A percentile compares a stretch with the other conserved stretches of the same genome.
phyloP scores from a whole-genome alignment of 2,113 vertebrate genomes.

The Zosterops pallidus region DNA sequence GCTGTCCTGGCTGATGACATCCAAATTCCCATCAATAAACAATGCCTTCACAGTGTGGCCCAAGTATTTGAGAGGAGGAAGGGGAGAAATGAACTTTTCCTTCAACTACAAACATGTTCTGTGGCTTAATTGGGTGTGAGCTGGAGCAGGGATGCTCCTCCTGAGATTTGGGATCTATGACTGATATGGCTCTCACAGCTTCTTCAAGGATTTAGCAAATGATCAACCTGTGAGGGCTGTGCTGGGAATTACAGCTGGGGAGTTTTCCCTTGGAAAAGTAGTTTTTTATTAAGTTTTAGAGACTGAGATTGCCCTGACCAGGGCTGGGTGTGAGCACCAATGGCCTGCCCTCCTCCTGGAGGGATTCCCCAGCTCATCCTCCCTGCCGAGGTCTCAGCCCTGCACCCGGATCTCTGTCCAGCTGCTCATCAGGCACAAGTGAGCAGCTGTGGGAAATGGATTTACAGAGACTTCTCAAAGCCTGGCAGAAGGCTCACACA shows the following conservation, averaged over 20 bases:
- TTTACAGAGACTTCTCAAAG: too few relatives aligned
- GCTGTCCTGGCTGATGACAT: rapidly evolving
- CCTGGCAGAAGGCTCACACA: too few relatives aligned
- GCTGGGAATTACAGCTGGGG: not conserved
- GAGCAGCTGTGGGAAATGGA: not conserved
- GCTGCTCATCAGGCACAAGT: rapidly evolving
- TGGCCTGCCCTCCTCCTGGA: not conserved
- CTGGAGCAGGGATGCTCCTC: rapidly evolving
- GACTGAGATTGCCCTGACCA: not conserved
- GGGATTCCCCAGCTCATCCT: too few relatives aligned
- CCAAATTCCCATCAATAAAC: not conserved
- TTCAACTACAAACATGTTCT: rapidly evolving
- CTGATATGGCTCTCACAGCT: not conserved
- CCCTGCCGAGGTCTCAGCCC: rapidly evolving
- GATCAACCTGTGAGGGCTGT: not conserved
- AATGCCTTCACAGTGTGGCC: rapidly evolving
- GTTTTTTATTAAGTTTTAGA: not conserved
- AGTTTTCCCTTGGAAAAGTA: not conserved
- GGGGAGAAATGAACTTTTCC: not conserved
- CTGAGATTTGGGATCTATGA: not conserved
- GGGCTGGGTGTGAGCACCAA: rapidly evolving
- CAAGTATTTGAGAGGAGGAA: not conserved
- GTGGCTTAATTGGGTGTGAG: not conserved
- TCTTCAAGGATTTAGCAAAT: not conserved
- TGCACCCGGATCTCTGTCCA: rapidly evolving